Base-by-base conservation (phyloP, 2,888 invertebrate genomes). In the Lasius platythorax region DNA sequence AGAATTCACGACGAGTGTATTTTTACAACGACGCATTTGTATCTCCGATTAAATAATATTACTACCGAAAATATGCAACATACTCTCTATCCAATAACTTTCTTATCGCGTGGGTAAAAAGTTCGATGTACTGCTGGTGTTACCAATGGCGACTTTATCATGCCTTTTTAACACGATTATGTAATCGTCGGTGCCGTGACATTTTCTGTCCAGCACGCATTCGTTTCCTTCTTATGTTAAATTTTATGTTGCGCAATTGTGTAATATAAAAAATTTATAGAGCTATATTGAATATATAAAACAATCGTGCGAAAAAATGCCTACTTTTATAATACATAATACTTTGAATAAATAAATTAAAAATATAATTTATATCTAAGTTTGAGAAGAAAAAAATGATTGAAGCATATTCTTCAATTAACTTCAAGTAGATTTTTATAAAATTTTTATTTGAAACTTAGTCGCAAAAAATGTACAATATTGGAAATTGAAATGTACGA, bases 71-170 rank as follows among this genome's bases (percentile, higher is more conserved):
- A 37, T 28, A 78, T 37, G 72, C 30, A 78, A 58, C 50, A 18
- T 6, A 50, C n/a, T 67, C 33, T 50, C 18, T 30, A 15, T 23
- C 46, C 28, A 18, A 40, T 28, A 70, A 56, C 56, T 78, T 72
- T 72, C 15, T 78, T 78, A 58, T 56, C 56, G 43, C n/a, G 43
- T 15, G 56, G n/a, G 40, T 40, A 78, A 78, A n/a, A 53, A 67
- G 70, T 76, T 76, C 53, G 53, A 68, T 53, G 72, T 70, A 56
- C 30, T 11, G 28, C 50, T 64, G 64, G 46, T 75, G 33, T 50
- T 64, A 76, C 46, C 23, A 75, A 12, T 58, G 40, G n/a, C 40
- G 56, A 43, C 9, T 70, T 46, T 78, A 72, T 15, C 37, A 43
- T 30, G 43, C 15, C 30, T 56, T 78, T 73, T 50, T 53, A 28